Evolutionary conservation across 2,797 vertebrate genomes (phyloP).

Genomic region (Chelonia mydas): DNA sequence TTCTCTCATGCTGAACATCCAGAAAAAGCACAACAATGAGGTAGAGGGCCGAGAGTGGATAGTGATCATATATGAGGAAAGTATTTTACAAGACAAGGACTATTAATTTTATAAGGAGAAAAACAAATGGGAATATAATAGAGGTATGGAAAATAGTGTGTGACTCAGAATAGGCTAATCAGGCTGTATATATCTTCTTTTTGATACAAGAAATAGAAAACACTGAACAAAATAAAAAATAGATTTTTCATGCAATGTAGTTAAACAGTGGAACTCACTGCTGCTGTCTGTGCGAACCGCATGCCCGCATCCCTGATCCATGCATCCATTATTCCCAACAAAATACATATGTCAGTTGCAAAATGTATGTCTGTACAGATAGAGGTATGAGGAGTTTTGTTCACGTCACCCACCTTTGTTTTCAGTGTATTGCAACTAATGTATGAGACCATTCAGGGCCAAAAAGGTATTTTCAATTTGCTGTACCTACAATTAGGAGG

Average conservation of each 20-base stretch:
- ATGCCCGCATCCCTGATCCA: background rate
- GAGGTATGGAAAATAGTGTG: background rate
- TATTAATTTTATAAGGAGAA: background rate
- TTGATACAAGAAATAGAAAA: background rate
- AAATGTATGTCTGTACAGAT: background rate
- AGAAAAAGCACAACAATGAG: background rate
- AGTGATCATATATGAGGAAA: background rate
- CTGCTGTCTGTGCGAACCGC: background rate
- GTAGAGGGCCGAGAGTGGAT: background rate
- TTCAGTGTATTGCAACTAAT: background rate
- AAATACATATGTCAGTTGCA: background rate
- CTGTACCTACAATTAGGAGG: background rate
- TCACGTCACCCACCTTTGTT: background rate
- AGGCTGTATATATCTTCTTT: background rate
- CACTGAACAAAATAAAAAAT: background rate
- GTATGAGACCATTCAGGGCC: background rate
- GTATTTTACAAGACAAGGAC: background rate
- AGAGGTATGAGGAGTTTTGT: background rate
- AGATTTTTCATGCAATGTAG: background rate
- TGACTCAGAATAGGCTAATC: background rate
- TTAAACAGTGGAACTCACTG: background rate
- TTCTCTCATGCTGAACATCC: background rate
- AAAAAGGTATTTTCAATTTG: constrained; percentile 23
- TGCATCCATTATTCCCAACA: background rate
- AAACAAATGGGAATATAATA: background rate